Conservation (phyloP, 2,888 invertebrate genomes). For the Stenotaenia linearis region DNA sequence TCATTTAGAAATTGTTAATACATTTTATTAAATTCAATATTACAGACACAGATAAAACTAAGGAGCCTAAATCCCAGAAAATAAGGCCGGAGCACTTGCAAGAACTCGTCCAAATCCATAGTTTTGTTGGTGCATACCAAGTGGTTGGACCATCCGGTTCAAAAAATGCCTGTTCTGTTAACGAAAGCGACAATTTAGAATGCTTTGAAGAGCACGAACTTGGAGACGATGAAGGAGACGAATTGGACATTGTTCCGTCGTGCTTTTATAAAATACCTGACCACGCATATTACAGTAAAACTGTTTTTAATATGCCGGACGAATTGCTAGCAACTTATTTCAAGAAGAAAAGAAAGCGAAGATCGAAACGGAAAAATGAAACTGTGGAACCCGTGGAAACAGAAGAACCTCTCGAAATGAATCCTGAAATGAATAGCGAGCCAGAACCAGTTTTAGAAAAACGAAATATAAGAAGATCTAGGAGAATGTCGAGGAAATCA, state of each 20-base stretch:
- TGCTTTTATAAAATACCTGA: neutral
- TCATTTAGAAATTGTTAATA: too few relatives aligned
- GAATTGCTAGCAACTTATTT: neutral
- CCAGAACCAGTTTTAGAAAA: neutral
- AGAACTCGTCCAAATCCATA: neutral
- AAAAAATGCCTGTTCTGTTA: neutral
- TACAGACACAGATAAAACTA: too few relatives aligned
- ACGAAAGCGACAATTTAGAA: neutral
- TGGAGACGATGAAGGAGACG: neutral
- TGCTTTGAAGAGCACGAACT: neutral
- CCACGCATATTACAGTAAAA: neutral
- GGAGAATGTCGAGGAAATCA: too few relatives aligned
- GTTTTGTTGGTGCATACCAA: constrained; percentile 10
- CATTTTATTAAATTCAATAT: too few relatives aligned
- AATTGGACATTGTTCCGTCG: neutral
- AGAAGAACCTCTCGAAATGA: neutral
- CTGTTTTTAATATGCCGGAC: neutral
- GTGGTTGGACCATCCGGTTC: neutral
- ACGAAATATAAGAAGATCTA: neutral
- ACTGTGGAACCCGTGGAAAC: too few relatives aligned
- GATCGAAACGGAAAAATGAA: neutral
- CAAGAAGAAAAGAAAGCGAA: neutral
- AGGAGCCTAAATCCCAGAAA: neutral
- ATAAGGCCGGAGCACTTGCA: neutral
- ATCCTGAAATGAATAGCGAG: neutral